Percentiles rank a stretch among this genome's conserved stretches.
Conservation (phyloP, 2,797 vertebrate genomes). For the Acanthopagrus latus region DNA sequence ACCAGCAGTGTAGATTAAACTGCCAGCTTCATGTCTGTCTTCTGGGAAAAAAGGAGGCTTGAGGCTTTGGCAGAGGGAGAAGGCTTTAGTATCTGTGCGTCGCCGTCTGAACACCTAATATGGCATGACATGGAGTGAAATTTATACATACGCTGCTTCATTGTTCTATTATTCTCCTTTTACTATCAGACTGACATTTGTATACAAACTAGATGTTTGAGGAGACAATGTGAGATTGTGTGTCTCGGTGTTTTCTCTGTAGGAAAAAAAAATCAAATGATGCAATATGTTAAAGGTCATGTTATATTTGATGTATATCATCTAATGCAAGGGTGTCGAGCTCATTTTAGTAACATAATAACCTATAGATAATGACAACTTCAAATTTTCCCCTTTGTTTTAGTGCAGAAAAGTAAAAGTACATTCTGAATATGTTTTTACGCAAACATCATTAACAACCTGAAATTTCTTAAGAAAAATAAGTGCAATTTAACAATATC, state of each 20-base stretch:
- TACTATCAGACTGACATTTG: slow-evolving; percentile 22
- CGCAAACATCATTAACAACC: too few species aligned
- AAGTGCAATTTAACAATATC: too few species aligned
- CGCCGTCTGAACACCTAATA: slow-evolving; percentile 48
- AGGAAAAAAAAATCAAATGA: not conserved
- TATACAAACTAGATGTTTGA: slow-evolving; percentile 34
- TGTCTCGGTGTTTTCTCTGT: not conserved
- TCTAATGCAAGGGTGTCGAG: too few species aligned
- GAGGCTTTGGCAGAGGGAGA: slow-evolving; percentile 40
- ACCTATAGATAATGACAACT: too few species aligned
- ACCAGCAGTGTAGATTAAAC: slow-evolving; percentile 57
- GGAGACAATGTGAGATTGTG: not conserved
- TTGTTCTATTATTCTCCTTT: slow-evolving; percentile 50
- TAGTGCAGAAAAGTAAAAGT: too few species aligned
- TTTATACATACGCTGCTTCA: slow-evolving; percentile 55
- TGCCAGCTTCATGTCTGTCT: slow-evolving; percentile 54
- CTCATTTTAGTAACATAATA: too few species aligned
- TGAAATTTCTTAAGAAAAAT: too few species aligned
- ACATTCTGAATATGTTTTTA: too few species aligned
- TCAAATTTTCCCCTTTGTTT: too few species aligned
- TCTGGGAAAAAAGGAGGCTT: slow-evolving; percentile 42
- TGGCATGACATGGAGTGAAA: slow-evolving; percentile 53
- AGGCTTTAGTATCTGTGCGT: slow-evolving; percentile 45
- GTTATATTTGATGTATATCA: not conserved
- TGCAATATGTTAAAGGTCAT: not conserved